Conservation (phyloP, 1,140 invertebrate species). For the Camponotus floridanus region DNA sequence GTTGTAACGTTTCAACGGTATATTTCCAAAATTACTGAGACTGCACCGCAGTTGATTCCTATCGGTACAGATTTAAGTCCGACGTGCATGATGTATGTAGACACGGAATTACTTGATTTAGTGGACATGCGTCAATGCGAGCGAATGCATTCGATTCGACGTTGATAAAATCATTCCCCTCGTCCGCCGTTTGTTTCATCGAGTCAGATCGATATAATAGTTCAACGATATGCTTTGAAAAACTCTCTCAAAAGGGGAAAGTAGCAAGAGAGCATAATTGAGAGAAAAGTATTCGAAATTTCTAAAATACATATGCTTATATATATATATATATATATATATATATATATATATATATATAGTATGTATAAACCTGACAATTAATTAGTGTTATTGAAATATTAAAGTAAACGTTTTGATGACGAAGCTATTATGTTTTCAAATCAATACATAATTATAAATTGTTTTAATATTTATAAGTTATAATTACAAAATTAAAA, state of each 20-base stretch:
- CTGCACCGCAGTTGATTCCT: conserved; percentile 22
- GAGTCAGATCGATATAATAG: conserved; percentile 52
- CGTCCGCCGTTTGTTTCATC: conserved; percentile 54
- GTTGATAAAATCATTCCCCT: conserved; percentile 64
- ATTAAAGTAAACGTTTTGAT: background rate
- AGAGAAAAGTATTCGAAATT: conserved; percentile 24
- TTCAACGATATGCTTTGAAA: conserved; percentile 54
- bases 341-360: background rate
- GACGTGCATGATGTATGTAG: background rate
- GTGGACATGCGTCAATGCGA: conserved; percentile 67
- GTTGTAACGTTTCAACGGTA: background rate
- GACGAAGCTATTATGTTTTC: background rate
- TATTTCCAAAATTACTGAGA: conserved; percentile 33
- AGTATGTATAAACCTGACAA: background rate
- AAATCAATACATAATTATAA: background rate
- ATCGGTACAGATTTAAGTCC: conserved; percentile 36
- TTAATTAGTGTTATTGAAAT: background rate
- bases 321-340: background rate
- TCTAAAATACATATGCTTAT: background rate
- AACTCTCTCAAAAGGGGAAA: conserved; percentile 4
- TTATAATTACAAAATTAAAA: background rate
- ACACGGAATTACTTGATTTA: conserved; percentile 62
- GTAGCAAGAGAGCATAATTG: background rate
- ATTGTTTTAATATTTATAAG: background rate
- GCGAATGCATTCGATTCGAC: conserved; percentile 67